Evolutionary conservation across 2,888 invertebrate genomes (phyloP), one percentile per base, ranked within the genome.

Genomic region (Caenorhabditis zanzibari): DNA sequence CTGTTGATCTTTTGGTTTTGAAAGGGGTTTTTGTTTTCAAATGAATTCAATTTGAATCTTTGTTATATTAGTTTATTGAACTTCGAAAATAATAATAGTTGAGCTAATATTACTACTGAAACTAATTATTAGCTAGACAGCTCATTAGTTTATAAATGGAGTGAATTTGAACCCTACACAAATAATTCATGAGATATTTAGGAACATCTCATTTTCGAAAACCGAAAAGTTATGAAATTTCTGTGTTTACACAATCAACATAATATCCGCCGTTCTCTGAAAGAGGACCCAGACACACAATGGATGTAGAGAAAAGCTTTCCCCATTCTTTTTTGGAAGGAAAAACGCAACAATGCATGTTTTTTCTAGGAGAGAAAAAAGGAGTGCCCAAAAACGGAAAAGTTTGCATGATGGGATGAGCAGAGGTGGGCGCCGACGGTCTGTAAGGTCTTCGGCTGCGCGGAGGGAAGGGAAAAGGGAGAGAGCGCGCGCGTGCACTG

Each of bases 261-360:
- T 69, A 77, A 77, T 76, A 76, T 71, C 69, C 61, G 77, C 69
- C 61, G 77, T 54, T 76, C 75, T 66, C 35, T 58, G 35, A 56
- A 49, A 10, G 19, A 49, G n/a, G 44, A 44, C 56, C 22, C 66
- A 49, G 59, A 49, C 72, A 61, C 49, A 35, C 10, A 64, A 56
- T 58, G 58, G 58, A 63, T 64, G 28, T 56, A 68, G 32, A 47
- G 68, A 76, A 76, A 76, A 63, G 79, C 56, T 28, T 26, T 14
- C 7, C 41, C 49, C 59, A 22, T 64, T 44, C 58, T 69, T 52
- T 58, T 58, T 22, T 26, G 28, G 12, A 41, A 22, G 47, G 19
- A 47, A n/a, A 19, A 47, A 59, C n/a, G 71, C 79, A 79, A 79
- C 71, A 79, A 79, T 63, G 79, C 64, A 66, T 66, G 66, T 68